A percentile compares a stretch with the other conserved stretches of the same genome.
These are phyloP conservation scores for Corythornis madagascariensis DNA, from an alignment of 2,113 vertebrate genomes.

Conservation along the genomic window DNA sequence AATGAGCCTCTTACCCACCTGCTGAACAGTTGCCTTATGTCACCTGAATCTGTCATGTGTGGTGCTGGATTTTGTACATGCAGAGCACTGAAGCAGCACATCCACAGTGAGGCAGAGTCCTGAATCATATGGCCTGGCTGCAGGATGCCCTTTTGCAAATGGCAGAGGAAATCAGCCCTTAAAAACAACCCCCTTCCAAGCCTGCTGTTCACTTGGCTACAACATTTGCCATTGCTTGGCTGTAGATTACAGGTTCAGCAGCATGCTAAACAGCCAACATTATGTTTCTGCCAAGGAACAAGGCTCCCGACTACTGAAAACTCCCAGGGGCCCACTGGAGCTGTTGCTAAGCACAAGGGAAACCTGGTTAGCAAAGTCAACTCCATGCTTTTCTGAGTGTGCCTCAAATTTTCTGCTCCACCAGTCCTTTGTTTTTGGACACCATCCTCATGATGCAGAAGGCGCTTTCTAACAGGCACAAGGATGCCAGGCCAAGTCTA, in stretches of 20 bases:
- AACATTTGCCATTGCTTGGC: slow-evolving; percentile 55
- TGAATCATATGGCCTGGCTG: slow-evolving; percentile 51
- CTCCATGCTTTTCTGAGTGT: slow-evolving; percentile 46
- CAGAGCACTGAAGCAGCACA: not conserved
- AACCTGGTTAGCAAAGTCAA: slow-evolving; percentile 70
- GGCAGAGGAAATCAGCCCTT: slow-evolving; percentile 64
- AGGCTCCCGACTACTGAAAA: slow-evolving; percentile 69
- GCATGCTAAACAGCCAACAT: slow-evolving; percentile 71
- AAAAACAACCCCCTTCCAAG: slow-evolving; percentile 59
- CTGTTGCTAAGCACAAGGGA: slow-evolving; percentile 71
- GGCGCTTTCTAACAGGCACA: not conserved
- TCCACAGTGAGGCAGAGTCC: not conserved
- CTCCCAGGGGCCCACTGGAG: slow-evolving; percentile 62
- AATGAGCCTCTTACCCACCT: not conserved
- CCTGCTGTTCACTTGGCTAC: slow-evolving; percentile 74
- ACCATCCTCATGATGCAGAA: not conserved
- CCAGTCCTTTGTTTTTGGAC: slow-evolving; percentile 49
- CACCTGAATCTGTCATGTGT: not conserved
- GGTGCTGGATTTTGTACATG: not conserved
- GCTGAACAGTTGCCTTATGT: not conserved
- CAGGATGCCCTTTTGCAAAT: slow-evolving; percentile 67
- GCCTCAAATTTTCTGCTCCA: slow-evolving; percentile 69
- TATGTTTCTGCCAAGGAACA: slow-evolving; percentile 73
- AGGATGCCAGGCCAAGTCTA: slow-evolving; percentile 42
- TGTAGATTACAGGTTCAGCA: slow-evolving; percentile 67